phyloP scores from a whole-genome alignment of 2,797 vertebrate species.

The Enteromius mattozi region DNA sequence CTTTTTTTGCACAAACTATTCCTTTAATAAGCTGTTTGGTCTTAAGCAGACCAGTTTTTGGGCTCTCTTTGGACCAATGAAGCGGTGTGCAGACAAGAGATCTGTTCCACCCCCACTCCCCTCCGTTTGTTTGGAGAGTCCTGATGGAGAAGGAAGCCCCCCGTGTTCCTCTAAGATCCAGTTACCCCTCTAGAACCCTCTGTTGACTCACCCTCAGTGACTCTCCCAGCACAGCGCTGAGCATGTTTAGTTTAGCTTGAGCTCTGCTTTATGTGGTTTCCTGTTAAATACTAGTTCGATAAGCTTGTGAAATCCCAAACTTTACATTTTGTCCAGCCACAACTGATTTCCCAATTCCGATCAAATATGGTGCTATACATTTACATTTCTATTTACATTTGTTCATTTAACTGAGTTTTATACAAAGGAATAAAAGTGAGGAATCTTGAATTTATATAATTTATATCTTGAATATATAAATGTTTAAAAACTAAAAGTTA shows the following conservation, averaged over 20 bases:
- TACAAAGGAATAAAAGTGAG: not conserved
- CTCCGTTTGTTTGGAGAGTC: constrained; percentile 59
- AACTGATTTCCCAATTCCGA: not conserved
- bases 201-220: constrained; percentile 49
- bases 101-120: constrained; percentile 7
- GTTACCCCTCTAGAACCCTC: constrained; percentile 53
- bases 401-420: not conserved
- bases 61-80: constrained; percentile 37
- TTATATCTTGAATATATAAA: constrained; percentile 5
- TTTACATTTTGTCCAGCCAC: not conserved
- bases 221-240: constrained; percentile 38
- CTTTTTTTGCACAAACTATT: constrained; percentile 18
- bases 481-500: not conserved
- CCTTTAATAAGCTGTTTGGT: constrained; percentile 25
- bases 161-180: constrained; percentile 54
- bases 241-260: constrained; percentile 23
- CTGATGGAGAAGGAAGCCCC: constrained; percentile 59
- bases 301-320: not conserved
- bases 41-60: constrained; percentile 25
- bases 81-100: constrained; percentile 40
- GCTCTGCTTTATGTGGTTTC: constrained; percentile 21
- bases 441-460: not conserved
- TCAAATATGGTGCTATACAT: not conserved
- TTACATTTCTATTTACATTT: not conserved
- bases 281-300: not conserved